Conservation (phyloP, 2,113 vertebrate genomes). For the Varanus komodoensis region DNA sequence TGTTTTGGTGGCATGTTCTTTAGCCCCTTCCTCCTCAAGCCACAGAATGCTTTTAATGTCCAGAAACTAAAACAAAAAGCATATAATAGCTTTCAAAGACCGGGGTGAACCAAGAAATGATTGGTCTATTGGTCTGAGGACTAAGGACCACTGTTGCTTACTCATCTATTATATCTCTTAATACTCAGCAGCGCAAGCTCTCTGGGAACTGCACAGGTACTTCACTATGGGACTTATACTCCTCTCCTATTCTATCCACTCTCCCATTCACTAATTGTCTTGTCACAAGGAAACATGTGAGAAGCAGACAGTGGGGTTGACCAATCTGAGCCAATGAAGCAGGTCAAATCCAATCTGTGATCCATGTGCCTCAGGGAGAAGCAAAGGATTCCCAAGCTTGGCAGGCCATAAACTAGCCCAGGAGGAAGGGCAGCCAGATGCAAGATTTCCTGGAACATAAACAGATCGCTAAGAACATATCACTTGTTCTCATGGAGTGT, state of each 20-base stretch:
- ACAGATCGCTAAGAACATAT: neutral
- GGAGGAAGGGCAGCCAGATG: neutral
- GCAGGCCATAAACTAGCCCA: neutral
- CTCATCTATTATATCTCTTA: too few relatives aligned
- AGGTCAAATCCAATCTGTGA: neutral
- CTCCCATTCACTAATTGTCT: neutral
- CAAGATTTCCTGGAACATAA: neutral
- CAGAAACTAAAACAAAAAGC: neutral
- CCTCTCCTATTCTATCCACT: neutral
- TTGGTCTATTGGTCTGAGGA: neutral
- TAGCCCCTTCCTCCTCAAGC: neutral
- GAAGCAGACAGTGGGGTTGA: neutral
- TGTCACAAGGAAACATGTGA: neutral
- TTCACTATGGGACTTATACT: neutral
- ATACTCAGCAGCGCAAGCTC: too few relatives aligned
- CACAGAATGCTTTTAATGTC: neutral
- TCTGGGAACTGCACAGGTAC: neutral
- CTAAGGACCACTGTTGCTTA: neutral
- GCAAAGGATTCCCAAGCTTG: neutral
- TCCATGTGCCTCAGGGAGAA: neutral
- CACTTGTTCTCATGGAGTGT: neutral
- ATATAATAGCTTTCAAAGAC: neutral
- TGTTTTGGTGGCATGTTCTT: neutral
- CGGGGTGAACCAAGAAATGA: neutral
- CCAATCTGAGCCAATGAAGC: neutral